Base-by-base conservation (phyloP, 2,797 vertebrate species). In the Phoebastria nigripes region DNA sequence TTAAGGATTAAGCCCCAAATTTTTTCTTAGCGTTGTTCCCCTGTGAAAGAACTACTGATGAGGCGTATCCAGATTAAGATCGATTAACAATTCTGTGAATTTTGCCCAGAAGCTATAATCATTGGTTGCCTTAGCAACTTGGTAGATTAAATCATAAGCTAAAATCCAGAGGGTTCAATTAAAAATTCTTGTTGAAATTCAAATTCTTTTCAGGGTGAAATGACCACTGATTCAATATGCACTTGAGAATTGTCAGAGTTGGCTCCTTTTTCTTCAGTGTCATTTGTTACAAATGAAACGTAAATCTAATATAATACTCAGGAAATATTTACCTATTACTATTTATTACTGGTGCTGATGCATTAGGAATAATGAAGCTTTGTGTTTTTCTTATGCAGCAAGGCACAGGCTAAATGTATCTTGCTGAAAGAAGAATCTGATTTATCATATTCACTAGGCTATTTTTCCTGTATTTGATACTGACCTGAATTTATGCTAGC, bases 71-170 rank as follows among this genome's bases (percentile, higher is more conserved):
- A 96, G 89, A 95, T 87, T 82, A 94, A 85, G 90, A 97, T 97
- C 37, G 87, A 98, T 97, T 97, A 98, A 96, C 94, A 87, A 97
- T 97, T 98, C 83, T 93, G 70, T 95, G 89, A 80, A 92, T 97
- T 98, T 97, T 91, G 62, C 84, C 96, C 63, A 84, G 66, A 83
- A 81, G 96, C 97, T 95, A 79, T 95, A 93, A 91, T 96, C 96
- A 0, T 97, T 95, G 62, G 96, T 98, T 98, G 84, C 91, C 96
- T 76, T 97, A 97, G 95, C 92, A 97, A 97, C 96, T 74, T 77
- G 42, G 47, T 94, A 92, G 87, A 96, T 96, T 77, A 97, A 96
- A 94, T 96, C 88, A 96, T 93, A 96, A 82, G 41, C 46, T 87
- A 93, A 93, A 96, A 96, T 95, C 91, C 84, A 95, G 51, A 28